Evolutionary conservation across 2,113 vertebrate species (phyloP), one percentile per base, ranked within the genome.

Genomic region (Pachycephala philippinensis): DNA sequence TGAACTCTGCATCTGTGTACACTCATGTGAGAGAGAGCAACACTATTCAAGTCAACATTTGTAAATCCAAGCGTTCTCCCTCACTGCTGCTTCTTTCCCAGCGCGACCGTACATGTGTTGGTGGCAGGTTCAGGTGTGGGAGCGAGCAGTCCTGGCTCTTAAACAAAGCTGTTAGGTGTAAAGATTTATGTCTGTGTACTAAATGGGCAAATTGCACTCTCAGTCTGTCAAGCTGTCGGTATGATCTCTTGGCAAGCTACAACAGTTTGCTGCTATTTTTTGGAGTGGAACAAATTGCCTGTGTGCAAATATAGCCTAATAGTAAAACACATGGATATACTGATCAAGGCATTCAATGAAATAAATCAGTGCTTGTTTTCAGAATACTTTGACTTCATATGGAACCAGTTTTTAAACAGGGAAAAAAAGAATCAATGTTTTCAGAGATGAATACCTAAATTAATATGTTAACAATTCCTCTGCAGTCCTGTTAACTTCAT

Each of bases 91-190:
- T 59, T 89, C 56, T 79, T 52, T 87, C 17, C 40, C 7, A 6
- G 30, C 0, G 0, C 0, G 0, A 64, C 30, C 3, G 3, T 12
- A 4, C 40, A 1, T 16, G 10, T 47, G 33, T 53, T 33, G 76
- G 61, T 30, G 42, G 24, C 45, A 53, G 47, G n/a, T 44, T 82
- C 37, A 71, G n/a, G 45, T 85, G 50, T 30, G 61, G 66, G 72
- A 72, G 31, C 4, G 6, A 91, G 53, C n/a, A 83, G 70, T 39
- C 31, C 26, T 84, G 61, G 74, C 65, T 39, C 50, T 92, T 76
- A 85, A 89, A 63, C 47, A 91, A 91, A 93, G 54, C 81, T 89
- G 35, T 57, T 72, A 64, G 35, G 44, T 64, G 39, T 33, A 89
- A 81, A 78, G 68, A 92, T 95, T 78, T 92, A 68, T 92, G 74